A percentile compares a stretch with the other conserved stretches of the same genome.
Conservation (phyloP, 2,113 vertebrate genomes). For the Syrmaticus mikado region DNA sequence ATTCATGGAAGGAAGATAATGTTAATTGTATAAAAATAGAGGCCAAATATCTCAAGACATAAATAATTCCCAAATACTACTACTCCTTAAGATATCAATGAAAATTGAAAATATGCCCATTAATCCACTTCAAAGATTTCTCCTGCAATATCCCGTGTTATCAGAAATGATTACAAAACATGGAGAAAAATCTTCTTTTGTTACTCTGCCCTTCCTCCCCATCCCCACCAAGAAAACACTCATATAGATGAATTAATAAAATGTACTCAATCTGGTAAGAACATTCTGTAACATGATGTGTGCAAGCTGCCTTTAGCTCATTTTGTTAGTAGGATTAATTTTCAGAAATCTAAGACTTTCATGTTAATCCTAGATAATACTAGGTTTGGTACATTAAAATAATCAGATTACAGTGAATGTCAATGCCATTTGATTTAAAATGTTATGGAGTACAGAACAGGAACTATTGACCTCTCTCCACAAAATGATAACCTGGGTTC, state of each 20-base stretch:
- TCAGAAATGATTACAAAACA: neutral
- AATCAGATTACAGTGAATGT: slow-evolving; percentile 34
- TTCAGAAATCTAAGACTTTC: slow-evolving; percentile 14
- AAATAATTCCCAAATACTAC: neutral
- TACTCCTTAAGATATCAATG: neutral
- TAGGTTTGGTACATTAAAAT: slow-evolving; percentile 2
- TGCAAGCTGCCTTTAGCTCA: neutral
- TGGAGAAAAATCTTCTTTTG: neutral
- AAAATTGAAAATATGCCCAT: neutral
- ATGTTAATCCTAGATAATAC: slow-evolving; percentile 44
- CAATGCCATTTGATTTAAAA: neutral
- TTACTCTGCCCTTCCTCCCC: neutral
- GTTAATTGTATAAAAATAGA: neutral
- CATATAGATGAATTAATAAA: neutral
- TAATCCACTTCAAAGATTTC: neutral
- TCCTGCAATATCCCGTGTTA: neutral
- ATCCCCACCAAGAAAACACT: neutral
- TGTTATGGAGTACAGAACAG: neutral
- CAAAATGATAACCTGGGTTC: neutral
- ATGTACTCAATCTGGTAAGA: neutral
- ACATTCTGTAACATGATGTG: neutral
- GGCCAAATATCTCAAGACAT: neutral
- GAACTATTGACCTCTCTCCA: neutral
- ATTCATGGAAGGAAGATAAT: neutral
- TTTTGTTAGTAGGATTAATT: slow-evolving; percentile 45